These are phyloP conservation scores for Myotis brandtii DNA, from an alignment of 2,113 vertebrate species.

Conservation along the genomic window DNA sequence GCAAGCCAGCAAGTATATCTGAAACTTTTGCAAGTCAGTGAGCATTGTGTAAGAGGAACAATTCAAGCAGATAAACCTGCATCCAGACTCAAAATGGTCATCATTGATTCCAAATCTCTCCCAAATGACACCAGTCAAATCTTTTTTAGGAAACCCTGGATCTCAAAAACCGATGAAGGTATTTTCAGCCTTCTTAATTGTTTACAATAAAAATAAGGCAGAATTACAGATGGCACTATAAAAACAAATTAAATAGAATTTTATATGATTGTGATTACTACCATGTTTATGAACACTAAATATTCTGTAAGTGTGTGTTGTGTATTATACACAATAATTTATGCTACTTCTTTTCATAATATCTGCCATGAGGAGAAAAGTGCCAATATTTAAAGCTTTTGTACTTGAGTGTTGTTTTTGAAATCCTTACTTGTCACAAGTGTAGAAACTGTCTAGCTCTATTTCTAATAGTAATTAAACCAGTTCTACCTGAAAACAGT, in stretches of 20 bases:
- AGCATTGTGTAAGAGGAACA: neutral
- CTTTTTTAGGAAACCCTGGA: neutral
- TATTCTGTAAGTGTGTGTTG: neutral
- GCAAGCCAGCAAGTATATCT: neutral
- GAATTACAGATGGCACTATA: neutral
- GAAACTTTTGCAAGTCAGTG: neutral
- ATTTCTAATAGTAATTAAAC: constrained; percentile 18
- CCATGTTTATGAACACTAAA: neutral
- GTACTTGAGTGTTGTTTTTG: neutral
- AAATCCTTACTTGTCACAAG: constrained; percentile 43
- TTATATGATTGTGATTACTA: neutral
- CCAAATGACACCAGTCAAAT: neutral
- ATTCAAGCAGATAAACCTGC: neutral
- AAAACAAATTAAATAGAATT: constrained; percentile 54
- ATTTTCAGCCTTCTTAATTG: neutral
- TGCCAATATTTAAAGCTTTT: neutral
- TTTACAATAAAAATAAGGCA: constrained; percentile 22
- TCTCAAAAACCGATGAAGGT: neutral
- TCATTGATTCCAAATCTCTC: neutral
- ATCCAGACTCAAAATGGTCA: neutral
- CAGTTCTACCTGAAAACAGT: constrained; percentile 12
- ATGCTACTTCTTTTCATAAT: neutral
- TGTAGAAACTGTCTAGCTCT: neutral
- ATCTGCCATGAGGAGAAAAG: neutral
- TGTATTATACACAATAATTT: neutral